These are phyloP conservation scores for Sesamia inferens DNA, from an alignment of 2,888 invertebrate genomes.

Conservation along the genomic window DNA sequence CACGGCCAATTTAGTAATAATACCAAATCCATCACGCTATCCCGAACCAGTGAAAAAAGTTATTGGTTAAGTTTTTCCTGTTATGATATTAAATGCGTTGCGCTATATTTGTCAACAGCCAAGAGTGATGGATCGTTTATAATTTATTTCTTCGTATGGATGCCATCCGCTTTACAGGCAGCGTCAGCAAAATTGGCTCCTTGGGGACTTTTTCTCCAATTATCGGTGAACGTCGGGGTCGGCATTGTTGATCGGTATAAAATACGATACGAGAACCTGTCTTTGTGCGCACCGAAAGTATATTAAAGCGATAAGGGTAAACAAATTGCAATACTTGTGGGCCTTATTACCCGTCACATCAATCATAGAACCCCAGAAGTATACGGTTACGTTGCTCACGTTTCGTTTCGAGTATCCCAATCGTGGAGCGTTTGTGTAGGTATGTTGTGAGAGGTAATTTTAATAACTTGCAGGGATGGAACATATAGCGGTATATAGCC, in stretches of 20 bases:
- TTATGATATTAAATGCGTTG: slow-evolving; percentile 68
- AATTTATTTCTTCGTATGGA: slow-evolving; percentile 77
- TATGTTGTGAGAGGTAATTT: slow-evolving; percentile 33
- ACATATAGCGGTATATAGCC: background rate
- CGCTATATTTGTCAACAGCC: slow-evolving; percentile 72
- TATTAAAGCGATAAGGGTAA: slow-evolving; percentile 87
- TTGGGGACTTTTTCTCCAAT: slow-evolving; percentile 86
- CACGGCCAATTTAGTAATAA: slow-evolving; percentile 57
- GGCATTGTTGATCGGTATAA: slow-evolving; percentile 86
- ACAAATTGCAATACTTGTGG: slow-evolving; percentile 89
- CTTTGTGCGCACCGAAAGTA: slow-evolving; percentile 78
- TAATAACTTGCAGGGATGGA: slow-evolving; percentile 15
- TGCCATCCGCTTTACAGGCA: slow-evolving; percentile 71
- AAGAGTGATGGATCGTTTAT: slow-evolving; percentile 81
- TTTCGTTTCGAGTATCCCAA: slow-evolving; percentile 71
- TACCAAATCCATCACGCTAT: slow-evolving; percentile 60
- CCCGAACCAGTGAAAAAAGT: slow-evolving; percentile 54
- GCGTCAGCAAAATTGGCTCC: slow-evolving; percentile 86
- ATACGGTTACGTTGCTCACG: slow-evolving; percentile 76
- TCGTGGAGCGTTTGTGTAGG: slow-evolving; percentile 52
- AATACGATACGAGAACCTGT: slow-evolving; percentile 83
- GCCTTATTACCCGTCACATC: slow-evolving; percentile 89
- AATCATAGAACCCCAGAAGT: slow-evolving; percentile 86
- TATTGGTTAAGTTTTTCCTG: slow-evolving; percentile 64
- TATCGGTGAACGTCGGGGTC: slow-evolving; percentile 82